These are phyloP conservation scores for Empis livida DNA, from an alignment of 2,888 invertebrate genomes.

Conservation along the genomic window DNA sequence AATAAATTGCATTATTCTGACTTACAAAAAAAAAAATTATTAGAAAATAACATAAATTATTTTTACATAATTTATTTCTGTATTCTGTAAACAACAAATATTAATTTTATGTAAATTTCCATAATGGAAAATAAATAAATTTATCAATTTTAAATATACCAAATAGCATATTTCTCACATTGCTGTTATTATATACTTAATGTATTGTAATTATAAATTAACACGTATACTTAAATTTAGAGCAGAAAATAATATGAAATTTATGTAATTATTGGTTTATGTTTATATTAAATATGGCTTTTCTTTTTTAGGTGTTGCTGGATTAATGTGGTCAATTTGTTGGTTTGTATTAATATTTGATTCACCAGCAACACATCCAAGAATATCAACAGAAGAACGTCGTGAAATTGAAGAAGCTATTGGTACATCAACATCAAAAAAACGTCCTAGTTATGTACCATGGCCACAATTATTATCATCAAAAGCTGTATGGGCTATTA, in stretches of 20 bases:
- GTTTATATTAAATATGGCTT: background rate
- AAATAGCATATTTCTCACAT: no score
- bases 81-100: no score
- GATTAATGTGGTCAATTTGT: slow-evolving; percentile 64
- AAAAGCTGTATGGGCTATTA: slow-evolving; percentile 71
- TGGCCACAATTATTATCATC: slow-evolving; percentile 59
- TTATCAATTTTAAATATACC: no score
- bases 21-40: no score
- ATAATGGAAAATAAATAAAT: no score
- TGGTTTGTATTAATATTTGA: slow-evolving; percentile 75
- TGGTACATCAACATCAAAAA: slow-evolving; percentile 45
- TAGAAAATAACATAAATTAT: no score
- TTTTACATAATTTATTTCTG: no score
- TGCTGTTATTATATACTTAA: no score
- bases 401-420: slow-evolving; percentile 59
- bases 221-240: no score
- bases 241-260: background rate
- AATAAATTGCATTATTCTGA: no score
- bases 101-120: no score
- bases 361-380: slow-evolving; percentile 68
- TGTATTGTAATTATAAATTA: no score
- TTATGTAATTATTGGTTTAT: background rate
- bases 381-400: slow-evolving; percentile 61
- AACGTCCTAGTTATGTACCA: slow-evolving; percentile 54
- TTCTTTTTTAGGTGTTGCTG: slow-evolving; percentile 45